Evolutionary conservation across 1,140 invertebrate species (phyloP), one percentile per base, ranked within the genome.

Genomic region (Drosophila sturtevanti): DNA sequence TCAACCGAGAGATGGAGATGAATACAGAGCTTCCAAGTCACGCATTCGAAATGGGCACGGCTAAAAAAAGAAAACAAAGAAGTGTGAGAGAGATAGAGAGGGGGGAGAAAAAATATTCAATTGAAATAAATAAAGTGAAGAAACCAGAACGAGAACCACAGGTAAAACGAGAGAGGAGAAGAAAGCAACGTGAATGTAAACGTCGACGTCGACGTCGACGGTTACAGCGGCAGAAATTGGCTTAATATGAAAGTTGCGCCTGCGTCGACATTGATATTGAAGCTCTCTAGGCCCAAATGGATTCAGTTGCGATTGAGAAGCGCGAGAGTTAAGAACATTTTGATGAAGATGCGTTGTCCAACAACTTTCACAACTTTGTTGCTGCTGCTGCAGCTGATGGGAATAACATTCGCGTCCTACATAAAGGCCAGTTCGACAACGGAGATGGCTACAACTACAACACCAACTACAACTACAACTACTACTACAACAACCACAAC

Each of bases 221-320:
- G 18, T 51, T 37, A 24, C 56, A 52, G 9, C 55, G 55, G n/a
- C 70, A 74, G 63, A 48, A 16, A 10, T 12, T 35, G 51, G 64
- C 52, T 64, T 68, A 65, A 87, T 86, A 87, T 89, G 84, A 89
- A 89, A 89, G 84, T 89, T 89, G 84, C 84, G 84, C 80, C 86
- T 87, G 84, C 79, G 79, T 65, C 51, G 27, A 66, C 52, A 63
- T 35, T 44, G 61, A 60, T 27, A 61, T 87, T 70, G 81, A 64
- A 72, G 55, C 79, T 69, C 48, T 56, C 61, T 64, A 60, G 27
- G 56, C 77, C 51, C 24, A 48, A 24, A 51, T 69, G 18, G 58
- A 68, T 78, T 87, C 89, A 91, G 89, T 91, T 89, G 79, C 81
- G 69, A 84, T 55, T 71, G 64, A 77, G 79, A 72, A 78, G 89